Evolutionary conservation across 2,113 vertebrate genomes (phyloP).

Genomic region (Turdus rufiventris): DNA sequence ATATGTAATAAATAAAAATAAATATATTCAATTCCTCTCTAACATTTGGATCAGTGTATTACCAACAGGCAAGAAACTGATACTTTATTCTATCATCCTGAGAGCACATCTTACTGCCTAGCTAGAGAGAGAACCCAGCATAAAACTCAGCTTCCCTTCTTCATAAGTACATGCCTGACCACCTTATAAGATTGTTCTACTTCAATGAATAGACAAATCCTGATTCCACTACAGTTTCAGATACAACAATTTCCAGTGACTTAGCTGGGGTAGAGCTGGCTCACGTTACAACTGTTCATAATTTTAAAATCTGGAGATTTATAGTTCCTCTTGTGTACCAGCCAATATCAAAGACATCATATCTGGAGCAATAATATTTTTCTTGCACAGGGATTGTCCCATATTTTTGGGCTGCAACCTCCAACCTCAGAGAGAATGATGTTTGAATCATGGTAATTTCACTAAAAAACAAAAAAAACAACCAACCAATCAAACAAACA

Average conservation of each 20-base stretch:
- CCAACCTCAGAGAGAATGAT: not conserved
- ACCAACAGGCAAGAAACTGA: not conserved
- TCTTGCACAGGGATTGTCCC: not conserved
- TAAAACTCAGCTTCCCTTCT: not conserved
- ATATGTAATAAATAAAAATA: not conserved
- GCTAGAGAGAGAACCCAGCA: not conserved
- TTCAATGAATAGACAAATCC: not conserved
- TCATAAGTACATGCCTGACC: not conserved
- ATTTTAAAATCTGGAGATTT: not conserved
- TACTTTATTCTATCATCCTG: not conserved
- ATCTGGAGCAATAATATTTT: not conserved
- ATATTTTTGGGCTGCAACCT: not conserved
- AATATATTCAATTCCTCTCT: not conserved
- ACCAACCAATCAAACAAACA: too few species aligned
- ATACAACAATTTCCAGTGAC: not conserved
- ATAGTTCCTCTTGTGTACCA: not conserved
- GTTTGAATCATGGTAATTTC: not conserved
- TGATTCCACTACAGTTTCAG: not conserved
- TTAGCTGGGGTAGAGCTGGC: not conserved
- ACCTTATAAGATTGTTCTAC: not conserved
- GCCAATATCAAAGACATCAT: not conserved
- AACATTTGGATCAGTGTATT: not conserved
- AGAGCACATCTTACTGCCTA: not conserved
- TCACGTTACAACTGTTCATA: not conserved
- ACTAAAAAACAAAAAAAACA: not conserved